These are phyloP conservation scores for Microctonus aethiopoides DNA, from an alignment of 2,888 invertebrate genomes.

Conservation along the genomic window DNA sequence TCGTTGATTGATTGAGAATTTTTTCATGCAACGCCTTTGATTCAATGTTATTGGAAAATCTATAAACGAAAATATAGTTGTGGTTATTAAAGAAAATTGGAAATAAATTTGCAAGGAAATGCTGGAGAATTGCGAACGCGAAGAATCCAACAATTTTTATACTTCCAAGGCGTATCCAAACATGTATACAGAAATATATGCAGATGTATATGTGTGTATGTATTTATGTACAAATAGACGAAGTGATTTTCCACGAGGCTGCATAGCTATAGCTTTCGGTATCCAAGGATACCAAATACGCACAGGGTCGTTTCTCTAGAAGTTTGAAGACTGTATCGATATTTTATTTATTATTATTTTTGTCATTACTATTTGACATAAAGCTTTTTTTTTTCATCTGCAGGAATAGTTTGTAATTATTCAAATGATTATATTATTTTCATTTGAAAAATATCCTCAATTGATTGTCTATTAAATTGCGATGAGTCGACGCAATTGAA, in stretches of 20 bases:
- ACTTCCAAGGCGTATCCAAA: not conserved
- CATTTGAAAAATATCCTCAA: not conserved
- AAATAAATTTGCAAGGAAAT: not conserved
- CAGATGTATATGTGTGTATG: not conserved
- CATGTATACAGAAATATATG: too few relatives aligned
- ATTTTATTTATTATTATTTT: not conserved
- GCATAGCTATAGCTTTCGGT: not conserved
- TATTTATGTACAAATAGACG: not conserved
- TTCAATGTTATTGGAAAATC: too few relatives aligned
- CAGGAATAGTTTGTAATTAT: not conserved
- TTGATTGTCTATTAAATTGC: not conserved
- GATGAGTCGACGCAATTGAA: not conserved
- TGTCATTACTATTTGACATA: too few relatives aligned
- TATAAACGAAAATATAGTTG: not conserved
- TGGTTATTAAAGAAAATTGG: not conserved
- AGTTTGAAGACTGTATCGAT: not conserved
- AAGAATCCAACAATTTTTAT: not conserved
- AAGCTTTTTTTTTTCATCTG: not conserved
- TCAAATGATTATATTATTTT: not conserved
- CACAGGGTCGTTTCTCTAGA: not conserved
- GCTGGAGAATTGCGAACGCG: not conserved
- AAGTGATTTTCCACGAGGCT: not conserved
- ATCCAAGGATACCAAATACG: not conserved
- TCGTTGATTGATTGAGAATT: too few relatives aligned
- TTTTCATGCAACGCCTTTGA: too few relatives aligned